Evolutionary conservation across 2,888 invertebrate species (phyloP).

Genomic region (Arge pagana): DNA sequence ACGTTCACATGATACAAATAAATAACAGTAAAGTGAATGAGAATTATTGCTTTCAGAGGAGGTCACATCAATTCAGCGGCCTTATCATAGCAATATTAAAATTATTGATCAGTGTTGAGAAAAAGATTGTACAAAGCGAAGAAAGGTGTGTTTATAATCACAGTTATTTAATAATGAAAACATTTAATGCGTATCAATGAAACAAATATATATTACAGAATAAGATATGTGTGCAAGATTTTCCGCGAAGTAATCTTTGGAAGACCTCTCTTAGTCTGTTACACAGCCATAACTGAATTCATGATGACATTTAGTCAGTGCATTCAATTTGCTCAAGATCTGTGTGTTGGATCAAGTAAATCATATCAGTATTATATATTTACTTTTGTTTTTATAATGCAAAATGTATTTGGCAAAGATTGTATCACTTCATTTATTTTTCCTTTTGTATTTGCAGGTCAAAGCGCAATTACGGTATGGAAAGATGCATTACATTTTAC

Average conservation of each 20-base stretch:
- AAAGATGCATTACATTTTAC: conserved; percentile 45
- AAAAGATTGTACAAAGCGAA: conserved; percentile 43
- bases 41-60: conserved; percentile 42
- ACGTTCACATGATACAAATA: neutral
- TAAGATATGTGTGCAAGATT: conserved; percentile 43
- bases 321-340: conserved; percentile 35
- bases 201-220: no score
- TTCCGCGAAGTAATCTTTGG: conserved; percentile 50
- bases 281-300: conserved; percentile 40
- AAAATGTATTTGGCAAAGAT: no score
- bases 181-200: no score
- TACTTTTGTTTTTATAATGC: neutral
- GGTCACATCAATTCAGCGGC: conserved; percentile 54
- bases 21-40: conserved; percentile 1
- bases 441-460: no score
- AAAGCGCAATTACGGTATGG: conserved; percentile 37
- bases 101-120: conserved; percentile 44
- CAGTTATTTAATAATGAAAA: conserved; percentile 1
- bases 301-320: conserved; percentile 42
- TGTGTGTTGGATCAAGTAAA: conserved; percentile 44
- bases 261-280: conserved; percentile 47
- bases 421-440: no score
- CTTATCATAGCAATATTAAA: conserved; percentile 46
- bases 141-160: no score
- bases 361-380: conserved; percentile 14